phyloP scores from a whole-genome alignment of 2,113 vertebrate species.

The Jacana jacana region DNA sequence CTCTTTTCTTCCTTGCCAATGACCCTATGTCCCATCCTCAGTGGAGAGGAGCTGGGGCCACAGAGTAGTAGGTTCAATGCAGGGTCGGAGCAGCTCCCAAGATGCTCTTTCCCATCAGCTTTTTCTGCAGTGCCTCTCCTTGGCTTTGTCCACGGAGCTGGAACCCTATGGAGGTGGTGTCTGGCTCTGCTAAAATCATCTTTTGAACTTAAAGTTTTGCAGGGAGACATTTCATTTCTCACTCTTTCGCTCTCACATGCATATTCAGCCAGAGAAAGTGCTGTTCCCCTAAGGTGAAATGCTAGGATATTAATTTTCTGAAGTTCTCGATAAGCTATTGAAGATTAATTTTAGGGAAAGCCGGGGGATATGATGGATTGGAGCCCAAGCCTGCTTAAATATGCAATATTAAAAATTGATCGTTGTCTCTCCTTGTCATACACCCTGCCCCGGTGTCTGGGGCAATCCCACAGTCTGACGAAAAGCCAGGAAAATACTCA shows the following conservation, averaged over 20 bases:
- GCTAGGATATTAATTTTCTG: conserved; percentile 54
- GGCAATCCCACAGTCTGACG: conserved; percentile 36
- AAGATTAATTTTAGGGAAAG: conserved; percentile 69
- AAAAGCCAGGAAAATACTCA: conserved; percentile 31
- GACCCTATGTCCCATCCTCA: neutral
- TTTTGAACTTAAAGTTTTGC: conserved; percentile 22
- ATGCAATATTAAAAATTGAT: conserved; percentile 74
- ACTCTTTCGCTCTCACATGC: neutral
- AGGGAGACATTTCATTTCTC: neutral
- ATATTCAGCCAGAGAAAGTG: neutral
- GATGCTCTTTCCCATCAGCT: neutral
- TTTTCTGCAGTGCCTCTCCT: neutral
- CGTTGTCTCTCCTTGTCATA: conserved; percentile 61
- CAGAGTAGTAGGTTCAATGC: neutral
- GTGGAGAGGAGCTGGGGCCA: neutral
- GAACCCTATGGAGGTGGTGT: neutral
- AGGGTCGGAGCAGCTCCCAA: neutral
- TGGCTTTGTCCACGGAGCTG: neutral
- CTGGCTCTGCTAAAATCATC: neutral
- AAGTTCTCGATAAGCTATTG: conserved; percentile 56
- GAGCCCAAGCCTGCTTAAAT: conserved; percentile 56
- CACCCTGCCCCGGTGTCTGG: conserved; percentile 25
- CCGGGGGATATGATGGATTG: conserved; percentile 36
- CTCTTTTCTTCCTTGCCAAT: neutral
- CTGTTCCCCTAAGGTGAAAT: conserved; percentile 29